These are phyloP conservation scores for Agriopis aurantiaria DNA, from an alignment of 2,888 invertebrate species.

Conservation along the genomic window DNA sequence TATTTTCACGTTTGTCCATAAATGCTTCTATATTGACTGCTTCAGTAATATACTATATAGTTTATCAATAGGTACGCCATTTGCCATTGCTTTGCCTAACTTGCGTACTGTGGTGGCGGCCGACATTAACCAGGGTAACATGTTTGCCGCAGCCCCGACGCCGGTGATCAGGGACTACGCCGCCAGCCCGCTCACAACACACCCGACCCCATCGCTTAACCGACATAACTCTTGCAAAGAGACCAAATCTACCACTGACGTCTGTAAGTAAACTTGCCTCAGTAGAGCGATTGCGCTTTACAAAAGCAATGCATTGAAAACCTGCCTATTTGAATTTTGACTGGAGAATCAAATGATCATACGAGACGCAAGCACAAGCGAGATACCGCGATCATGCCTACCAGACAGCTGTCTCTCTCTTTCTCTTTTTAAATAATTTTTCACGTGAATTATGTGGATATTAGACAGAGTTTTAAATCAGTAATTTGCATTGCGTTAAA, in stretches of 20 bases:
- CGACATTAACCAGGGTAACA: conserved; percentile 68
- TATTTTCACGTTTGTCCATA: too few relatives aligned
- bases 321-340: not conserved
- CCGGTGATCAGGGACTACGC: conserved; percentile 67
- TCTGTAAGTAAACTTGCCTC: conserved; percentile 67
- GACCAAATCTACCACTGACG: conserved; percentile 71
- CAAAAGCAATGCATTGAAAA: not conserved
- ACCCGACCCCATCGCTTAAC: conserved; percentile 64
- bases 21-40: too few relatives aligned
- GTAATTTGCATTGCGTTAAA: not conserved
- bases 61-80: too few relatives aligned
- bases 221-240: conserved; percentile 83
- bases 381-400: too few relatives aligned
- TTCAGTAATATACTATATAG: too few relatives aligned
- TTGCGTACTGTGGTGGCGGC: conserved; percentile 57
- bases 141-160: conserved; percentile 60
- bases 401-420: too few relatives aligned
- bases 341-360: not conserved
- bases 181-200: conserved; percentile 59
- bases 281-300: not conserved
- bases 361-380: not conserved
- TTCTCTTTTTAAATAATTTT: too few relatives aligned
- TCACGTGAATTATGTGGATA: too few relatives aligned
- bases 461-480: not conserved
- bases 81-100: not conserved